Evolutionary conservation across 2,113 vertebrate species (phyloP), one percentile per base, ranked within the genome.

Genomic region (Triplophysa tibetana): DNA sequence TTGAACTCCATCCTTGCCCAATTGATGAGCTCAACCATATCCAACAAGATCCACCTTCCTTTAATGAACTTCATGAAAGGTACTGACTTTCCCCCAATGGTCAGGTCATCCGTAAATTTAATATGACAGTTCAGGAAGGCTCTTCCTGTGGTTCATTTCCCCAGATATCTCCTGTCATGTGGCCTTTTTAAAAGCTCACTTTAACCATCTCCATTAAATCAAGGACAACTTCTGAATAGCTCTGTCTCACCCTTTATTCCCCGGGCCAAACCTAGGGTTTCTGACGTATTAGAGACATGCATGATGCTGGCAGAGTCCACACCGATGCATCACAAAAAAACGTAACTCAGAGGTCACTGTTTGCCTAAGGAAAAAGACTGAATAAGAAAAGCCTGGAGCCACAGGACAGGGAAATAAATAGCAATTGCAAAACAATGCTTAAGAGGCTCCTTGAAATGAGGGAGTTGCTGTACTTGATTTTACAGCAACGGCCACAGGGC

Each of bases 341-440:
- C 63, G 33, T 54, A 54, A 26, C 73, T 73, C 26, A 64, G 45
- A 82, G 50, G 58, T 77, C 75, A 56, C 16, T 8, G 45, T 67
- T 75, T 17, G 70, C 80, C 77, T 52, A 68, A 68, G 83, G 78
- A 63, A 38, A 65, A 21, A 17, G 0, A 43, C 41, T 72, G 50
- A 12, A 52, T 33, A 29, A 43, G 70, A 73, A 62, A 38, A 26
- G 84, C 81, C 50, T 43, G 41, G 45, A 75, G 73, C 52, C 70
- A 63, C 33, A 48, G 17, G 26, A 33, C 67, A 70, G 26, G 72
- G 72, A 63, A 76, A 56, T 66, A 84, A 77, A 82, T 83, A 80
- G n/a, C 60, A 76, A 85, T 86, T 76, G 81, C 74, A 81, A 83
- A 78, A 83, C 61, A 78, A 78, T 58, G 72, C 29, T 74, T 77